Percentiles rank a stretch among this genome's conserved stretches.
Conservation (phyloP, 2,113 vertebrate species). For the Origma solitaria region DNA sequence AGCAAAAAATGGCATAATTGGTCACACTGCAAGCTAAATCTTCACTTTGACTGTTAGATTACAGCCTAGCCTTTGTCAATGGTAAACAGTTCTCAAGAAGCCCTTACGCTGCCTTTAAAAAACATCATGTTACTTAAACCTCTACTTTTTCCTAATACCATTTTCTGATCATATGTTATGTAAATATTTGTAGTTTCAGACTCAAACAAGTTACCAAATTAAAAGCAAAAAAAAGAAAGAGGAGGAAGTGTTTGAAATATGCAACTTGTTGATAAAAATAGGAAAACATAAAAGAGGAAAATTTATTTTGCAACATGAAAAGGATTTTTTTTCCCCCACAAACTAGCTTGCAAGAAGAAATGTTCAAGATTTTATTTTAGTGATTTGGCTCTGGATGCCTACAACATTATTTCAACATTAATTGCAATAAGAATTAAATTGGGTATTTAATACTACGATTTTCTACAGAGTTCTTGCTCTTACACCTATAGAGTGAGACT, state of each 20-base stretch:
- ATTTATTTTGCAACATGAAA: neutral
- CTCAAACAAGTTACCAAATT: neutral
- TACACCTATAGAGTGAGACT: neutral
- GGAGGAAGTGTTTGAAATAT: neutral
- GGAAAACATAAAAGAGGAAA: neutral
- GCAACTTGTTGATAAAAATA: neutral
- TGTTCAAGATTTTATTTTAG: neutral
- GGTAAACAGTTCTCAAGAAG: slow-evolving; percentile 62
- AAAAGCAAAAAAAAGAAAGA: neutral
- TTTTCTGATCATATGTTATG: neutral
- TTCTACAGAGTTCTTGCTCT: neutral
- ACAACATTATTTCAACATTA: neutral
- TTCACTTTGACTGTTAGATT: slow-evolving; percentile 50
- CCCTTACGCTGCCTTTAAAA: neutral
- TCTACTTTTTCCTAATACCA: neutral
- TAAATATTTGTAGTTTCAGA: neutral
- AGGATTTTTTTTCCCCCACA: neutral
- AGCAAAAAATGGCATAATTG: slow-evolving; percentile 80
- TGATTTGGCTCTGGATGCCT: neutral
- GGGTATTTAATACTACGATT: neutral
- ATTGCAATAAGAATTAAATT: neutral
- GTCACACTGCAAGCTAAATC: slow-evolving; percentile 74
- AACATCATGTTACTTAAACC: neutral
- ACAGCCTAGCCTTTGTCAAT: slow-evolving; percentile 35
- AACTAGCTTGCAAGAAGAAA: neutral